phyloP scores from a whole-genome alignment of 2,797 vertebrate genomes.

The Varecia variegata region DNA sequence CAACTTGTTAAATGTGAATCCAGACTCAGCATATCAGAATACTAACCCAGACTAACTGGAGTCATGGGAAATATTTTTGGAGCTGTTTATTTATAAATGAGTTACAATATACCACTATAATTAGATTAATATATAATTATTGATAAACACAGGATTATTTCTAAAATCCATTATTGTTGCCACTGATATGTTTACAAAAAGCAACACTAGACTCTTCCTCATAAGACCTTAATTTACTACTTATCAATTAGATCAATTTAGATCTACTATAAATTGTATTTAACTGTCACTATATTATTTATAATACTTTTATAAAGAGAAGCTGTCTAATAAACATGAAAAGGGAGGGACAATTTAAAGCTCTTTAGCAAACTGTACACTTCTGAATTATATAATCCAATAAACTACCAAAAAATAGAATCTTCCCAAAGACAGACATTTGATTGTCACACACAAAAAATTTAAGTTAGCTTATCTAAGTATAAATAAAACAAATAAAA shows the following conservation, averaged over 20 bases:
- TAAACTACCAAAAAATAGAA: conserved; percentile 27
- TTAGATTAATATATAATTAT: conserved; percentile 88
- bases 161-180: conserved; percentile 59
- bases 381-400: conserved; percentile 37
- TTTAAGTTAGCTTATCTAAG: conserved; percentile 1
- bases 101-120: conserved; percentile 89
- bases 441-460: background rate
- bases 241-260: conserved; percentile 29
- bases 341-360: background rate
- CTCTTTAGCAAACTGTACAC: background rate
- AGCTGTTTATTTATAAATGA: conserved; percentile 95
- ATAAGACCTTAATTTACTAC: conserved; percentile 40
- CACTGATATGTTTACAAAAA: conserved; percentile 53
- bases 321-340: conserved; percentile 9
- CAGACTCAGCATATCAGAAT: conserved; percentile 89
- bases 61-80: conserved; percentile 95
- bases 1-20: conserved; percentile 96
- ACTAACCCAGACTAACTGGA: conserved; percentile 96
- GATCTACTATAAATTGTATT: background rate
- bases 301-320: conserved; percentile 22
- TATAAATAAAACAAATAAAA: conserved; percentile 47
- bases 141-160: conserved; percentile 76
- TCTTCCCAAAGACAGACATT: conserved; percentile 16
- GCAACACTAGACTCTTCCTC: conserved; percentile 34
- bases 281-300: conserved; percentile 15